A percentile compares a stretch with the other conserved stretches of the same genome.
Evolutionary conservation across 2,797 vertebrate genomes (phyloP).

Genomic region (Eupleurogrammus muticus): DNA sequence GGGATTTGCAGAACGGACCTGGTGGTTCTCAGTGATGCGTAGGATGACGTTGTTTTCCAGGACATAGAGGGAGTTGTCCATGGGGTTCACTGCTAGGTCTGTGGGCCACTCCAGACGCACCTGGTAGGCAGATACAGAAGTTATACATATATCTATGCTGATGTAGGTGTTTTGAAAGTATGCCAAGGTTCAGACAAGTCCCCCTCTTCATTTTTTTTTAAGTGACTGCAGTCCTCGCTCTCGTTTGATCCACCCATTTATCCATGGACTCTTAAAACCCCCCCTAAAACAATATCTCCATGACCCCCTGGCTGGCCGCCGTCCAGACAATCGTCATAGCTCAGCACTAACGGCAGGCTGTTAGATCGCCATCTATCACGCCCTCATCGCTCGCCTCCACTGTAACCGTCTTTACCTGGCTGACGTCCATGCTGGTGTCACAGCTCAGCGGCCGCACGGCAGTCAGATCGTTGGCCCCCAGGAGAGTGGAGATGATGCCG

Average conservation of each 20-base stretch:
- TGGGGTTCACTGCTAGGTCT: slow-evolving; percentile 97
- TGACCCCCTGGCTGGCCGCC: slow-evolving; percentile 83
- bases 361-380: slow-evolving; percentile 82
- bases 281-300: slow-evolving; percentile 65
- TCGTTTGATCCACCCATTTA: slow-evolving; percentile 65
- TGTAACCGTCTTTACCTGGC: slow-evolving; percentile 87
- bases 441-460: slow-evolving; percentile 91
- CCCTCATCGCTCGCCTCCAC: slow-evolving; percentile 41
- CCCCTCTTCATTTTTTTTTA: slow-evolving; percentile 62
- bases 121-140: slow-evolving; percentile 75
- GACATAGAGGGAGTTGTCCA: slow-evolving; percentile 99
- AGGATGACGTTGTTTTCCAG: slow-evolving; percentile 99
- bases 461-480: slow-evolving; percentile 94
- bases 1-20: slow-evolving; percentile 79
- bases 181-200: slow-evolving; percentile 56
- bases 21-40: slow-evolving; percentile 98
- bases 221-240: slow-evolving; percentile 60
- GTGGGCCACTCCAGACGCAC: slow-evolving; percentile 99
- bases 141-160: slow-evolving; percentile 10
- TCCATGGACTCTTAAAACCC: slow-evolving; percentile 64
- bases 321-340: slow-evolving; percentile 90
- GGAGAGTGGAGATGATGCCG: slow-evolving; percentile 96
- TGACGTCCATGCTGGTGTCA: slow-evolving; percentile 98
- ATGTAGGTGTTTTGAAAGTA: slow-evolving; percentile 34
- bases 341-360: slow-evolving; percentile 86